Evolutionary conservation across 1,140 invertebrate species (phyloP), one percentile per base, ranked within the genome.

Genomic region (Aphaenogaster ashmeadi): DNA sequence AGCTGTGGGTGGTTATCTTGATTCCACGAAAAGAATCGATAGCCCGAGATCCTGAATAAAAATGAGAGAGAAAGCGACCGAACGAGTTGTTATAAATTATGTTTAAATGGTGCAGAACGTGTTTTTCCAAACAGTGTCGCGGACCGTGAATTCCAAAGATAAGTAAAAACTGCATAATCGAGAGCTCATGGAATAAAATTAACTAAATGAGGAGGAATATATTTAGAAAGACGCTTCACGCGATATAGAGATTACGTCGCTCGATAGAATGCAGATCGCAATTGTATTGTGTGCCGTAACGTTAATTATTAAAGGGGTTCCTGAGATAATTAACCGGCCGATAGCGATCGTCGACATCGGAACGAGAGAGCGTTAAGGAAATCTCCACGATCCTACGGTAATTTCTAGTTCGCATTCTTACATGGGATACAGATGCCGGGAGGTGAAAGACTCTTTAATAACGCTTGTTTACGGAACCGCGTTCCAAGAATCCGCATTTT

Each of bases 381-480:
- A 54, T 52, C 38, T 50, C 1, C 18, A 21, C 38, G 3, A 77
- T 36, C 52, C 47, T 54, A 41, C 62, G 38, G 47, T 56, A 64
- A 62, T 78, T 83, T 54, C 64, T 88, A 60, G 33, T 58, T 88
- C 38, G 71, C 74, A 60, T 86, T 83, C 54, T 75, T 38, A 33
- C 33, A 8, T 21, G 87, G 50, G 72, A 89, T 60, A 38, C 21
- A 36, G 33, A 64, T n/a, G 7, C 27, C 18, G n/a, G 7, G 0
- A 38, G 75, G 88, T 75, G 52, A 89, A 79, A 52, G 69, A 88
- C 88, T 88, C 41, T 50, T 88, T 21, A 72, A 33, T 54, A 47
- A 62, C 21, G 9, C 75, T 72, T 89, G 87, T 89, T 89, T 89
- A 89, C 88, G 88, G 88, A 89, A 89, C 66, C 41, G 9, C 11